These are phyloP conservation scores for Clivina fossor DNA, from an alignment of 2,888 invertebrate species.

Conservation along the genomic window DNA sequence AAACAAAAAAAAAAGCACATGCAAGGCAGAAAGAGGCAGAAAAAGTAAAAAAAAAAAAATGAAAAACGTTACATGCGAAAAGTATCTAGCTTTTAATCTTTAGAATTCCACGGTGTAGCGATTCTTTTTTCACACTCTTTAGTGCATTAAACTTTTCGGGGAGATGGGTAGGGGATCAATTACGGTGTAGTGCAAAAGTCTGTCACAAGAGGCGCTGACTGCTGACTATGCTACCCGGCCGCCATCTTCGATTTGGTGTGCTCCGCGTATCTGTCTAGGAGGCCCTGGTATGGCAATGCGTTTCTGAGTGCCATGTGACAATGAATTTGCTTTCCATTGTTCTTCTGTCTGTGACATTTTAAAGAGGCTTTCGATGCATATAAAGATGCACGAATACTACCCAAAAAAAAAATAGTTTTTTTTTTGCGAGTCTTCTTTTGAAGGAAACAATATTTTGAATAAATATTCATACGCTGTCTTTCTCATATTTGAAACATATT, in stretches of 20 bases:
- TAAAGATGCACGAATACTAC: too few species aligned
- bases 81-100: slow-evolving; percentile 29
- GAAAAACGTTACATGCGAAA: slow-evolving; percentile 15
- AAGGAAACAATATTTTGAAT: too few species aligned
- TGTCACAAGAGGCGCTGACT: slow-evolving; percentile 26
- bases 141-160: slow-evolving; percentile 45
- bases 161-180: slow-evolving; percentile 43
- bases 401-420: too few species aligned
- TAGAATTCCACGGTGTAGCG: slow-evolving; percentile 12
- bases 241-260: slow-evolving; percentile 23
- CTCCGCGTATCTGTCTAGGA: slow-evolving; percentile 17
- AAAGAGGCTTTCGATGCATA: too few species aligned
- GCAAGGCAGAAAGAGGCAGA: background rate
- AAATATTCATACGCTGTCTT: too few species aligned
- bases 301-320: slow-evolving; percentile 24
- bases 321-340: slow-evolving; percentile 24
- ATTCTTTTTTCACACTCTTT: slow-evolving; percentile 29
- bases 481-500: too few species aligned
- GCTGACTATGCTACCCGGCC: background rate
- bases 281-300: too few species aligned
- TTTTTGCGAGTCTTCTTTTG: too few species aligned
- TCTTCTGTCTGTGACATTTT: slow-evolving; percentile 19
- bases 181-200: slow-evolving; percentile 41
- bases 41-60: slow-evolving; percentile 14
- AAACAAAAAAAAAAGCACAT: slow-evolving; percentile 2